These are phyloP conservation scores for Yponomeuta cagnagella DNA, from an alignment of 2,888 invertebrate species.

Conservation along the genomic window DNA sequence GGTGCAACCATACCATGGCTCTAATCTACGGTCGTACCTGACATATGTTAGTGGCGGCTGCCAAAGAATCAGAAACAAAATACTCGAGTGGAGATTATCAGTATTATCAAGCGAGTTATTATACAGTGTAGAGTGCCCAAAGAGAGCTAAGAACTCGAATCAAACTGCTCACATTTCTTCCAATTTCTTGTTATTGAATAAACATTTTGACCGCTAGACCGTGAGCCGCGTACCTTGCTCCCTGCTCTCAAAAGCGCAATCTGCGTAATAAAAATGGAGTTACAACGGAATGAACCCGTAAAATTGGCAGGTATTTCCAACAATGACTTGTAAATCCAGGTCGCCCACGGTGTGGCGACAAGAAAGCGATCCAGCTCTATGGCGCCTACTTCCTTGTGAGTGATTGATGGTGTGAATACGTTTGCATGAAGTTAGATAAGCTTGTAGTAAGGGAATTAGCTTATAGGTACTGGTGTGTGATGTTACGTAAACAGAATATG, in stretches of 20 bases:
- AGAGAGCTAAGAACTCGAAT: too few relatives aligned
- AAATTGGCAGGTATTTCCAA: slow-evolving; percentile 30
- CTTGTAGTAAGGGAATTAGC: neutral
- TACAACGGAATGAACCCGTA: slow-evolving; percentile 20
- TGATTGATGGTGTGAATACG: neutral
- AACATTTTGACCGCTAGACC: too few relatives aligned
- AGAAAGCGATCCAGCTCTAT: slow-evolving; percentile 27
- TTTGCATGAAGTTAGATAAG: neutral
- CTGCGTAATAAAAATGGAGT: neutral
- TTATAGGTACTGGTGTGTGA: neutral
- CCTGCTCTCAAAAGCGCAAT: neutral
- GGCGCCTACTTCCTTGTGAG: slow-evolving; percentile 3
- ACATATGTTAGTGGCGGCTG: too few relatives aligned
- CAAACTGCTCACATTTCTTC: too few relatives aligned
- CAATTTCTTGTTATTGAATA: too few relatives aligned
- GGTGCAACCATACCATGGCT: too few relatives aligned
- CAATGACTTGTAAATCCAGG: slow-evolving; percentile 50
- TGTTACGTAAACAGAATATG: neutral
- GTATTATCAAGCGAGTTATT: too few relatives aligned
- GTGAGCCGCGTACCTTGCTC: neutral
- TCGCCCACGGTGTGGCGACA: slow-evolving; percentile 22
- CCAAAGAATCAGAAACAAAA: too few relatives aligned
- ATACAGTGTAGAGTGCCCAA: too few relatives aligned
- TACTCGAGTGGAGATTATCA: too few relatives aligned
- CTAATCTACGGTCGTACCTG: too few relatives aligned